Conservation (phyloP, 2,113 vertebrate genomes). For the Sterrhoptilus dennistouni region DNA sequence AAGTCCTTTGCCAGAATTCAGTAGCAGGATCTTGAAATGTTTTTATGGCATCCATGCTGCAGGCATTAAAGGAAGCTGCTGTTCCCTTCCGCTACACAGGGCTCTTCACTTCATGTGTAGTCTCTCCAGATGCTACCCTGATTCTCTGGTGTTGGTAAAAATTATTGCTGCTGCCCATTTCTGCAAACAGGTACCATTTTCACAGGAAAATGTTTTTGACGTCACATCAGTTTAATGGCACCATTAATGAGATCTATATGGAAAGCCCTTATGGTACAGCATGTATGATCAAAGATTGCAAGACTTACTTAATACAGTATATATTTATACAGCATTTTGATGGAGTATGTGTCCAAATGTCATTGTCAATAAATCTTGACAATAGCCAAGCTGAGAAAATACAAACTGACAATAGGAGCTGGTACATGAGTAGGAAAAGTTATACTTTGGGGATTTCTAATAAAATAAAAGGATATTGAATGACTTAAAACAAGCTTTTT, state of each 20-base stretch:
- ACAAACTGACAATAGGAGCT: neutral
- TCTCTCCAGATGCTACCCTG: neutral
- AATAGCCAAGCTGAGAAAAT: conserved; percentile 5
- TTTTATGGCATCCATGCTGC: conserved; percentile 34
- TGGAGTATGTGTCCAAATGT: neutral
- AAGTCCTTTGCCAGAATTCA: conserved; percentile 22
- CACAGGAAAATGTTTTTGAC: neutral
- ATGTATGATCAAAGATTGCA: neutral
- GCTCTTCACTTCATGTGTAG: neutral
- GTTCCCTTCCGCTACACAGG: neutral
- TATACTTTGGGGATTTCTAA: neutral
- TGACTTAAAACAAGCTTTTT: neutral
- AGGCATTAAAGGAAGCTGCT: conserved; percentile 17
- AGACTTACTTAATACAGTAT: neutral
- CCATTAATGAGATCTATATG: neutral
- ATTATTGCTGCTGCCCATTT: neutral
- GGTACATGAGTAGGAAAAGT: neutral
- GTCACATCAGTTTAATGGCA: neutral
- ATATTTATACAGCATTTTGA: conserved; percentile 1
- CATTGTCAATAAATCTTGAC: conserved; percentile 5
- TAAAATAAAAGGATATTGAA: neutral
- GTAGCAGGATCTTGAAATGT: conserved; percentile 45
- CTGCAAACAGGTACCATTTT: neutral
- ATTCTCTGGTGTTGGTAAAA: neutral
- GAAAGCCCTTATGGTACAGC: neutral